Evolutionary conservation across 2,888 invertebrate species (phyloP), one percentile per base, ranked within the genome.

Genomic region (Tetragonisca angustula): DNA sequence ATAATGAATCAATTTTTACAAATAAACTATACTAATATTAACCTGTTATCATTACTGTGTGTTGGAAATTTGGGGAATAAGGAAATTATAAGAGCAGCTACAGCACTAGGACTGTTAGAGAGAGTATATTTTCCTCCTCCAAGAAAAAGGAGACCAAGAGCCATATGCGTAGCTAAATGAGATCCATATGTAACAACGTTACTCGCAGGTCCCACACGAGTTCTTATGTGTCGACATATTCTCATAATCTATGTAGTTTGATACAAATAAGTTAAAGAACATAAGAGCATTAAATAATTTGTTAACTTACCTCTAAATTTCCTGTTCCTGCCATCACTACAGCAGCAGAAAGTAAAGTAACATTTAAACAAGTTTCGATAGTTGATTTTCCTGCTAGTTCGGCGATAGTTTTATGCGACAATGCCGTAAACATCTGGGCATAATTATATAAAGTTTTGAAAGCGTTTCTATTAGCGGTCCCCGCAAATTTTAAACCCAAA

Each of bases 1-100:
- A 17, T 9, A 32, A 43, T 2, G 43, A 76, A 68, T 24, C 43
- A 72, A 43, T 67, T 54, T 43, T 72, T 65, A 19, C 56, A 56
- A 19, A 43, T 59, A 64, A 32, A 32, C 62, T 43, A 27, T 11
- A 49, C 17, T 9, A 9, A 52, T n/a, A 74, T 32, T 65, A 91
- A 98, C 97, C 99, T 97, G 94, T 99, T 99, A 92, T 99, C 99
- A 92, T 98, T 98, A 91, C 98, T 98, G 93, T 99, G 98, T 1
- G 97, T 98, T 27, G 99, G 99, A 95, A 98, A 99, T 94, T 99
- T 98, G 0, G 99, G 99, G 95, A 98, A 99, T 94, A 99, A 97
- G 0, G 99, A 98, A 90, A 98, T 98, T 64, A 99, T 95, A 83
- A 99, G 95, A 0, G 98, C 98, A 0, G 99, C 99, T 15, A 99